Conservation (phyloP, 2,113 vertebrate species). For the Ancistrus triradiatus region DNA sequence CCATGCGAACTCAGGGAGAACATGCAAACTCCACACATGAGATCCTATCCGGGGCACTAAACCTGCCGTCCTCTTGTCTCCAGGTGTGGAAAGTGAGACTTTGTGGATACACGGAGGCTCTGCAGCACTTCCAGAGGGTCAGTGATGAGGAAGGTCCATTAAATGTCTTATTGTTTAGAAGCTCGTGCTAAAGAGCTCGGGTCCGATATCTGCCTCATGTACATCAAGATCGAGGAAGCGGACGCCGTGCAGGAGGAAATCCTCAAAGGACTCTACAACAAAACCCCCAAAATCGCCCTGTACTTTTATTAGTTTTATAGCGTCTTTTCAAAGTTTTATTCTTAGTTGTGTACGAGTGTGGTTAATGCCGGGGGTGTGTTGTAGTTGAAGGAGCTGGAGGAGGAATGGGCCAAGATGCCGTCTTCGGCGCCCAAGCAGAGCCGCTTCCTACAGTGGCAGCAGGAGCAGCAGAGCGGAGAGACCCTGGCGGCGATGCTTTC, state of each 20-base stretch:
- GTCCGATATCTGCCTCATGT: conserved; percentile 90
- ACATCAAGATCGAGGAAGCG: conserved; percentile 90
- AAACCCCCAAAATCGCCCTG: conserved; percentile 94
- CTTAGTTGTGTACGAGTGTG: neutral
- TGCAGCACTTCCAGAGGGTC: conserved; percentile 92
- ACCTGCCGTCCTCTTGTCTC: too few relatives aligned
- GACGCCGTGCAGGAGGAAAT: conserved; percentile 93
- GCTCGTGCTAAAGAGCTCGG: conserved; percentile 93
- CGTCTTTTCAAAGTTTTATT: neutral
- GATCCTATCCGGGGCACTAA: too few relatives aligned
- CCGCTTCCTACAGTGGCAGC: conserved; percentile 90
- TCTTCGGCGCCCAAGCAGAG: conserved; percentile 78
- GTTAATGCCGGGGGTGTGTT: neutral
- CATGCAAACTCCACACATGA: too few relatives aligned
- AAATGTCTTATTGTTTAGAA: conserved; percentile 62
- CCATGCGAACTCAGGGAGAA: too few relatives aligned
- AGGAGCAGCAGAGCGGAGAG: conserved; percentile 84
- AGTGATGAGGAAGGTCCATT: conserved; percentile 87
- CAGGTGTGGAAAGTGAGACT: conserved; percentile 96
- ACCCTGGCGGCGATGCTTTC: conserved; percentile 74
- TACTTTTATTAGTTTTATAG: conserved; percentile 41
- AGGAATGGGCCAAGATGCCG: conserved; percentile 93
- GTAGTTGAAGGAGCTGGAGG: conserved; percentile 94
- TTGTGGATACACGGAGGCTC: conserved; percentile 91
- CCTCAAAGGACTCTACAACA: conserved; percentile 92